These are phyloP conservation scores for Ichneumon xanthorius DNA, from an alignment of 2,888 invertebrate genomes.

Conservation along the genomic window DNA sequence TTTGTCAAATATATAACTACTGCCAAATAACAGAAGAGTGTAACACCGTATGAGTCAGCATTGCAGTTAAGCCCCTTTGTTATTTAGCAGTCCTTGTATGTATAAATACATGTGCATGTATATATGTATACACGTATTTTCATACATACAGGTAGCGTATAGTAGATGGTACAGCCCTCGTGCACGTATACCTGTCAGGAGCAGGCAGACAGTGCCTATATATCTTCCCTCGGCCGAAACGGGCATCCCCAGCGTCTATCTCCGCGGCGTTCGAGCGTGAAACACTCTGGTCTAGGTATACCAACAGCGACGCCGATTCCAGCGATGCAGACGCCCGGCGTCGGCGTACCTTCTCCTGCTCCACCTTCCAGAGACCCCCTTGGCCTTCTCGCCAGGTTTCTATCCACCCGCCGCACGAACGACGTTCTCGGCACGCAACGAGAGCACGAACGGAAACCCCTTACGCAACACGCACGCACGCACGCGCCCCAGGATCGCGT, in stretches of 20 bases:
- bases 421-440: slow-evolving; percentile 28
- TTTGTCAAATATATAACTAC: not conserved
- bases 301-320: slow-evolving; percentile 49
- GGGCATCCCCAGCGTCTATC: slow-evolving; percentile 68
- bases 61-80: not conserved
- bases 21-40: not conserved
- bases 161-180: slow-evolving; percentile 63
- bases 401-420: slow-evolving; percentile 45
- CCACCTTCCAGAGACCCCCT: slow-evolving; percentile 21
- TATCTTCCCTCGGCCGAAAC: slow-evolving; percentile 68
- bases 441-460: slow-evolving; percentile 43
- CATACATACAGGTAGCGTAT: slow-evolving; percentile 38
- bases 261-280: slow-evolving; percentile 67
- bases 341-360: slow-evolving; percentile 40
- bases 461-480: slow-evolving; percentile 64
- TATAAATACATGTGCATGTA: not conserved
- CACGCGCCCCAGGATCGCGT: slow-evolving; percentile 65
- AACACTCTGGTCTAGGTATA: slow-evolving; percentile 60
- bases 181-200: slow-evolving; percentile 76
- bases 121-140: slow-evolving; percentile 21
- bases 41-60: slow-evolving; percentile 4
- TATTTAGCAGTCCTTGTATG: not conserved
- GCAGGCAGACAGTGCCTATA: slow-evolving; percentile 70
- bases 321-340: slow-evolving; percentile 56
- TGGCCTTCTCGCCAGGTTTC: slow-evolving; percentile 28